These are phyloP conservation scores for Aix galericulata DNA, from an alignment of 2,113 vertebrate species.

Conservation along the genomic window DNA sequence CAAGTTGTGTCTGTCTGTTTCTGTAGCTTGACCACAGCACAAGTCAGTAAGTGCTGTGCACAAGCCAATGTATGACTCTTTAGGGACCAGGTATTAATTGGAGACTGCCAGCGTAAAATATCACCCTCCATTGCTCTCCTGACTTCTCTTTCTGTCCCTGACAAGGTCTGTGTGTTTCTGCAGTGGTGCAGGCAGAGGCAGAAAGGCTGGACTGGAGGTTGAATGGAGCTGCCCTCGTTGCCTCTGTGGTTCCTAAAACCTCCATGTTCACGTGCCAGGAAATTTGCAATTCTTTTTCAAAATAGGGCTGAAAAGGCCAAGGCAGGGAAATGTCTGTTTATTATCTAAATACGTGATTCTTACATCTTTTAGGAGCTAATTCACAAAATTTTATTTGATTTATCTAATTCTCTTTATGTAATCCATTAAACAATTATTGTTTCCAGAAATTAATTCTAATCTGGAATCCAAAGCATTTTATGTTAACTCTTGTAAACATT, in stretches of 20 bases:
- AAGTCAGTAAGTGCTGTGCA: not conserved
- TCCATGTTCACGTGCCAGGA: accelerated
- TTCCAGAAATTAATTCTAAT: not conserved
- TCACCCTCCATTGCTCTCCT: not conserved
- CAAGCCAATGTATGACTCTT: not conserved
- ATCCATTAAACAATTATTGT: not conserved
- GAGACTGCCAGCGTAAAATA: not conserved
- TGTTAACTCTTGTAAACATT: not conserved
- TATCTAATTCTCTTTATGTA: not conserved
- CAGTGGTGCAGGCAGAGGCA: not conserved
- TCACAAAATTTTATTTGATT: not conserved
- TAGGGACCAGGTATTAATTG: not conserved
- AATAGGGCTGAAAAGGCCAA: not conserved
- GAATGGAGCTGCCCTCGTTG: not conserved
- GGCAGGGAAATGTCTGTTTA: not conserved
- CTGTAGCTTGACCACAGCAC: not conserved
- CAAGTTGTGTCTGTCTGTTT: not conserved
- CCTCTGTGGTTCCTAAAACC: not conserved
- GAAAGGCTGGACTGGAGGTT: not conserved
- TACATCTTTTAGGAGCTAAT: not conserved
- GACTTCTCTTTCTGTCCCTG: not conserved
- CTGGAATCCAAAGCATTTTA: not conserved
- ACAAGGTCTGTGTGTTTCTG: not conserved
- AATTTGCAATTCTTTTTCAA: not conserved
- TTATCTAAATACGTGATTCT: not conserved